Evolutionary conservation across 2,113 vertebrate genomes (phyloP), one percentile per base, ranked within the genome.

Genomic region (Stictonetta naevosa): DNA sequence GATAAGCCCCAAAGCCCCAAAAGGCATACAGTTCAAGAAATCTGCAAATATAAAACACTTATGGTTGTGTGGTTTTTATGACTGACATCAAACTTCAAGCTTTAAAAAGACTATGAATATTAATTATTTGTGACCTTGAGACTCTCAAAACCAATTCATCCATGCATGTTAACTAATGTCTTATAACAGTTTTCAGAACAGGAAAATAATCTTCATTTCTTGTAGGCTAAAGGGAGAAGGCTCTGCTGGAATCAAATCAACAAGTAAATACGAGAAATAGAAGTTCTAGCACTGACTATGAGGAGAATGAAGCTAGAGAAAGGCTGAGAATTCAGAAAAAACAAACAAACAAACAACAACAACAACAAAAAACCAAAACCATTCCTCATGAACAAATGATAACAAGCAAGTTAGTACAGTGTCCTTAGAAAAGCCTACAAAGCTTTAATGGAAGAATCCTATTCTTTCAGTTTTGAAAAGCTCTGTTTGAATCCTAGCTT

Each of bases 61-160:
- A 73, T 53, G 48, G 34, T 31, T 60, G 52, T 75, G 77, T 75
- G 81, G 46, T 76, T 95, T 89, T 72, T 66, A 48, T 58, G 76
- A 82, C 42, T 22, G 28, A 72, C 52, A 76, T 80, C 40, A 91
- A 87, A 73, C 29, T 58, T 92, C 52, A 67, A 60, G 36, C 56
- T 83, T 83, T 88, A 62, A 90, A 88, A 95, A 63, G 46, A 74
- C 38, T 29, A 36, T 25, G 44, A 91, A 79, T 83, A 81, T 94
- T 86, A 42, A 88, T 83, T 63, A 59, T 52, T 68, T 88, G 46
- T 72, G 60, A 81, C 68, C 72, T 31, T 69, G 21, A 46, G 74
- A 60, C 29, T 52, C 75, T 90, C 71, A 74, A 52, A 33, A 62
- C 19, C 28, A 78, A 81, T 75, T 89, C 16, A 89, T 44, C 12